Percentiles rank a stretch among this genome's conserved stretches.
Evolutionary conservation across 1,140 invertebrate genomes (phyloP).

Genomic region (Sminthurides bifidus): DNA sequence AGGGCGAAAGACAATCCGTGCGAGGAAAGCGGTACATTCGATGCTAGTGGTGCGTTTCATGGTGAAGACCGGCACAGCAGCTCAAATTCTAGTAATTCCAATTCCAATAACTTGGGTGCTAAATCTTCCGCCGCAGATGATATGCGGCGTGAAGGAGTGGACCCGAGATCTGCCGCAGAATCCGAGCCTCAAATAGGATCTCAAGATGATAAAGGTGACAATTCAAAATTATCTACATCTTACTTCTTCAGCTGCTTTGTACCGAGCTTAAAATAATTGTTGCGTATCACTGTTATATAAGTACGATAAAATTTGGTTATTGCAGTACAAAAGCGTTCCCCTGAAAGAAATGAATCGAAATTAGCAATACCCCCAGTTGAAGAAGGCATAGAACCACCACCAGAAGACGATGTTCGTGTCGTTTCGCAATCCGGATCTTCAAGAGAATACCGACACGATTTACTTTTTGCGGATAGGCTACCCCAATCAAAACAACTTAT

Average conservation of each 20-base stretch:
- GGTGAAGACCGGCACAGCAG: slow-evolving; percentile 45
- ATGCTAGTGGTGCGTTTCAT: slow-evolving; percentile 70
- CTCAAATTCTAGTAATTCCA: too few species aligned
- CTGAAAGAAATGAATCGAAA: slow-evolving; percentile 23
- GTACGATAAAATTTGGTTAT: background rate
- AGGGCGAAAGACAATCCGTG: slow-evolving; percentile 58
- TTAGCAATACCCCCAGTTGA: slow-evolving; percentile 23
- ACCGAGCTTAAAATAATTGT: background rate
- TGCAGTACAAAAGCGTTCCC: slow-evolving; percentile 30
- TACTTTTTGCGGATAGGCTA: too few species aligned
- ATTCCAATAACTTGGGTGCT: too few species aligned
- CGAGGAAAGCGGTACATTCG: slow-evolving; percentile 72
- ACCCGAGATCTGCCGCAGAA: too few species aligned
- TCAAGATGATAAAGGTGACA: slow-evolving; percentile 31
- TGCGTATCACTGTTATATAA: background rate
- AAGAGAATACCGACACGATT: too few species aligned
- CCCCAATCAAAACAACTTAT: too few species aligned
- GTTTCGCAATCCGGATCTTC: background rate
- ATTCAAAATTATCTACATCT: background rate
- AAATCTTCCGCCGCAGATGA: too few species aligned
- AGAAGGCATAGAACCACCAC: slow-evolving; percentile 20
- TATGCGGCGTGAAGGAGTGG: too few species aligned
- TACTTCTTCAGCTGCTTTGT: background rate
- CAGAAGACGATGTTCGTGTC: too few species aligned
- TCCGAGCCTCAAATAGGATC: slow-evolving; percentile 30